phyloP scores from a whole-genome alignment of 1,140 invertebrate genomes.

The Drosophila navojoa region DNA sequence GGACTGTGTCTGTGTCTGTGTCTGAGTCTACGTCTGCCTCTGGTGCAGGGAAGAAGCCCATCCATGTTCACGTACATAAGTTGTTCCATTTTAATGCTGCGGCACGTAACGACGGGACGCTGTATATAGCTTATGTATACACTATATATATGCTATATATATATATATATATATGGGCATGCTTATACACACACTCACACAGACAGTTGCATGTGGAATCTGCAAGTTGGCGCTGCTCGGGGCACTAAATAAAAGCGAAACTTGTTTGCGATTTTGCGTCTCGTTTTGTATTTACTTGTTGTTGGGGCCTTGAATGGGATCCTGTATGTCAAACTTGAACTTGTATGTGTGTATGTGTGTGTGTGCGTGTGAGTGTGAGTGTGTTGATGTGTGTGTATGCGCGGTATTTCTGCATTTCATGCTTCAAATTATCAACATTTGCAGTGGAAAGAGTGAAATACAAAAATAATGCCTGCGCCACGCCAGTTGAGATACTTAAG shows the following conservation, averaged over 20 bases:
- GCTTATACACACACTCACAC: slow-evolving; percentile 19
- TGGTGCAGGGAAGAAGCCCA: slow-evolving; percentile 5
- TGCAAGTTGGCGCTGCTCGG: slow-evolving; percentile 71
- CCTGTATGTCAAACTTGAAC: slow-evolving; percentile 76
- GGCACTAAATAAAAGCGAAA: slow-evolving; percentile 82
- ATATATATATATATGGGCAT: slow-evolving; percentile 48
- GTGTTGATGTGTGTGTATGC: slow-evolving; percentile 32
- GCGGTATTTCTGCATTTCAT: slow-evolving; percentile 63
- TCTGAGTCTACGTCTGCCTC: neutral
- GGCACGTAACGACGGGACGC: slow-evolving; percentile 65
- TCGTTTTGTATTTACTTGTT: slow-evolving; percentile 43
- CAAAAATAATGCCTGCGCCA: slow-evolving; percentile 46
- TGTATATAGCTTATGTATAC: slow-evolving; percentile 17
- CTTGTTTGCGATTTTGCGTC: slow-evolving; percentile 67
- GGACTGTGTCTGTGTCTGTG: slow-evolving; percentile 1
- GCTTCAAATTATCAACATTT: slow-evolving; percentile 65
- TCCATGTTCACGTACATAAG: slow-evolving; percentile 36
- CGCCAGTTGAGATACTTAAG: slow-evolving; percentile 52
- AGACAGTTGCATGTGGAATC: slow-evolving; percentile 52
- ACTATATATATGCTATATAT: slow-evolving; percentile 28
- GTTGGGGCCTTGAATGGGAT: slow-evolving; percentile 80
- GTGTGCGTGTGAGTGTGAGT: slow-evolving; percentile 24
- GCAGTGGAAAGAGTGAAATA: slow-evolving; percentile 54
- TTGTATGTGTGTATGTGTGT: slow-evolving; percentile 46
- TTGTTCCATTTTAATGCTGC: slow-evolving; percentile 79